Base-by-base conservation (phyloP, 2,113 vertebrate genomes). In the Plecotus auritus region DNA sequence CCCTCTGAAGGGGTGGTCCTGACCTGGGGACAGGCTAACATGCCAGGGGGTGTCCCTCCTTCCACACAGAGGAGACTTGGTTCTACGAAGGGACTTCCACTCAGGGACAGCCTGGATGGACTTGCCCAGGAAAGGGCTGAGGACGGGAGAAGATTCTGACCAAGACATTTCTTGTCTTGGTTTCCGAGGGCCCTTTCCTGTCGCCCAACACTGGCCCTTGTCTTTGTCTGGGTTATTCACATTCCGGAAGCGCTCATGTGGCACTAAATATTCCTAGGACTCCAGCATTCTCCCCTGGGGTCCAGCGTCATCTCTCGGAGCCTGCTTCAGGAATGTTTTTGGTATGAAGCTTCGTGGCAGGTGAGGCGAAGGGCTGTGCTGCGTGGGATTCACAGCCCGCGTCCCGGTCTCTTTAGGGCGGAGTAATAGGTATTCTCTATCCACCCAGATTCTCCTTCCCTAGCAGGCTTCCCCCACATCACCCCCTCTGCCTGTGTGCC, bases 191-290 rank as follows among this genome's bases (percentile, higher is more conserved):
- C n/a, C 59, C 28, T 70, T 93, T 86, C 78, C 83, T 56, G 76
- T 42, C 64, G 82, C 28, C 40, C 7, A 0, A 35, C 64, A 56
- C 7, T 12, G 14, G 11, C 35, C 11, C 10, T 8, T 2, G 54
- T 73, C 2, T 30, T 59, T 26, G 89, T 90, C 92, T 88, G 90
- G 90, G 90, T 84, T 91, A 74, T 51, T 93, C 82, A 91, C 97
- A 97, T 97, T 97, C 97, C 88, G 5, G 92, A 96, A 96, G 96
- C 91, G 9, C 88, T 96, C 96, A 96, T 81, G 96, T 89, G 88
- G 95, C 92, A 96, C 95, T 92, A 88, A 96, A 61, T 93, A 96
- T 89, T 96, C 95, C 92, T n/a, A 28, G 49, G 77, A 86, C 69
- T 81, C 61, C 59, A 74, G 86, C 80, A 45, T 56, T 47, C 77